These are phyloP conservation scores for Diorhabda carinulata DNA, from an alignment of 1,140 invertebrate species.

Conservation along the genomic window DNA sequence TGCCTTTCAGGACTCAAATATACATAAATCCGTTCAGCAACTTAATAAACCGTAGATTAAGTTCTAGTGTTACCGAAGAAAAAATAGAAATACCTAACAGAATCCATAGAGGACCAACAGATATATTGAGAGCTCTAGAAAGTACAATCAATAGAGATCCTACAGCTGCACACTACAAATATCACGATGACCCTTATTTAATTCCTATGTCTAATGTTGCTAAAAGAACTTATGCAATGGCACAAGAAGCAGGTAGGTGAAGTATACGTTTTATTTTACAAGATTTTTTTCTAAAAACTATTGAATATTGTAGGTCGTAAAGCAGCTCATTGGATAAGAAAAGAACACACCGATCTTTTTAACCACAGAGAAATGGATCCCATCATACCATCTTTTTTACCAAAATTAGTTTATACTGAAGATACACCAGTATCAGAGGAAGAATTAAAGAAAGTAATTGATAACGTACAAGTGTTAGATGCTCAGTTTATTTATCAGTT, in stretches of 20 bases:
- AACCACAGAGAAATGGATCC: conserved; percentile 69
- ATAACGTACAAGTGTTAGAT: conserved; percentile 61
- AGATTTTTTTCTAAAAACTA: too few species aligned
- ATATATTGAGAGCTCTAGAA: conserved; percentile 76
- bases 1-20: not conserved
- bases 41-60: not conserved
- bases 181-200: conserved; percentile 85
- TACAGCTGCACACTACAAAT: conserved; percentile 81
- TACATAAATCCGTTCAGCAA: not conserved
- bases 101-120: conserved; percentile 72
- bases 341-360: conserved; percentile 75
- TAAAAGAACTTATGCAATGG: conserved; percentile 71
- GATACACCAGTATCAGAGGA: conserved; percentile 64
- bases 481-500: conserved; percentile 70
- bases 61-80: conserved; percentile 19
- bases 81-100: conserved; percentile 61
- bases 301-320: conserved; percentile 52
- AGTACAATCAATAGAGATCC: conserved; percentile 69
- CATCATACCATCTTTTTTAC: conserved; percentile 64
- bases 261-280: too few species aligned
- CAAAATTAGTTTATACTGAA: conserved; percentile 65
- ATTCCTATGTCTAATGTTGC: conserved; percentile 71
- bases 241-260: conserved; percentile 70
- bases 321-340: conserved; percentile 78
- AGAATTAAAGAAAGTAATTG: conserved; percentile 62